Conservation (phyloP, 2,797 vertebrate genomes). For the Anas bernieri region DNA sequence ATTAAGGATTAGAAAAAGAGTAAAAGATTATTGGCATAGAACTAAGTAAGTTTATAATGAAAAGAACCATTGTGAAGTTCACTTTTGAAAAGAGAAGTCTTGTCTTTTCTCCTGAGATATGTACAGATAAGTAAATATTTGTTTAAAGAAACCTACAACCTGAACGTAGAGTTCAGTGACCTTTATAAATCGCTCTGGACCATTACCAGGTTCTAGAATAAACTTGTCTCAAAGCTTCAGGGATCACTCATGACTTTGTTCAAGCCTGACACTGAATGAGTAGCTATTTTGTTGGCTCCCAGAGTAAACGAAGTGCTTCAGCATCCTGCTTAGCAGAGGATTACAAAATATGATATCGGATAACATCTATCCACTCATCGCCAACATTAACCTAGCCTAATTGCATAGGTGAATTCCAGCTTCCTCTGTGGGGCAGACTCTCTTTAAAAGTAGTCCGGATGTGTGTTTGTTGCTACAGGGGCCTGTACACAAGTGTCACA, state of each 20-base stretch:
- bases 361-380: neutral
- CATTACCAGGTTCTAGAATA: neutral
- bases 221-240: neutral
- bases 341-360: conserved; percentile 25
- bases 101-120: conserved; percentile 17
- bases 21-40: neutral
- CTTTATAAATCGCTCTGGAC: neutral
- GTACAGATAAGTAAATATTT: neutral
- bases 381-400: conserved; percentile 9
- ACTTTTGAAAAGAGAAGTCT: neutral
- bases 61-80: conserved; percentile 21
- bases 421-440: neutral
- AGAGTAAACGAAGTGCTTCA: neutral
- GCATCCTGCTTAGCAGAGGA: conserved; percentile 34
- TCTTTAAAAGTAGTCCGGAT: neutral
- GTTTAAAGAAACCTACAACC: neutral
- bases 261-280: neutral
- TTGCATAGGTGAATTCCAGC: conserved; percentile 29
- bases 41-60: neutral
- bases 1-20: conserved; percentile 32
- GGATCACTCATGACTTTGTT: neutral
- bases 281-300: conserved; percentile 16
- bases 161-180: neutral
- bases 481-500: neutral
- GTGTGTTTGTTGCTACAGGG: neutral